A percentile compares a stretch with the other conserved stretches of the same genome.
Conservation (phyloP, 2,888 invertebrate species). For the Amaurobius ferox region DNA sequence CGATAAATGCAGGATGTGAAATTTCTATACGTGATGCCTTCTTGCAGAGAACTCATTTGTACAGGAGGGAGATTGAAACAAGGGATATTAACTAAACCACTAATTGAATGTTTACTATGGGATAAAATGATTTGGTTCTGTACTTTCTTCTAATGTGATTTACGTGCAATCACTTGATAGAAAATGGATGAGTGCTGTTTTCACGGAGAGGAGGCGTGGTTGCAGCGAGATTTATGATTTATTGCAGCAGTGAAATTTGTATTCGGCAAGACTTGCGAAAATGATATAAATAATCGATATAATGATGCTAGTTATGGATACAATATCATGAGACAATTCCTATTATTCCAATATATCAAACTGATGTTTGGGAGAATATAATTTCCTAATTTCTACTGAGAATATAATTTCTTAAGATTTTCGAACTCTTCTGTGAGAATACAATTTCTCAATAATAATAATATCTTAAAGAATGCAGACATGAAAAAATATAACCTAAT, state of each 20-base stretch:
- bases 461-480: too few species aligned
- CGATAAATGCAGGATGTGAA: constrained; percentile 66
- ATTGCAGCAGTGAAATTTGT: background rate
- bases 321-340: too few species aligned
- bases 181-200: background rate
- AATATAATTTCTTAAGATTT: too few species aligned
- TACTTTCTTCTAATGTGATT: background rate
- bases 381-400: too few species aligned
- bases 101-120: constrained; percentile 12
- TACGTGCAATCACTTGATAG: constrained; percentile 3
- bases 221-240: background rate
- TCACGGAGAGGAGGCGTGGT: background rate
- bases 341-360: too few species aligned
- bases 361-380: too few species aligned
- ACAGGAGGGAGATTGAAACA: background rate
- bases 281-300: too few species aligned
- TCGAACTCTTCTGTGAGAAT: too few species aligned
- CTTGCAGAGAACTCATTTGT: background rate
- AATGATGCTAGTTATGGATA: too few species aligned
- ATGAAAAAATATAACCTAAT: too few species aligned
- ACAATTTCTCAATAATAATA: too few species aligned
- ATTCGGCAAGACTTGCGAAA: too few species aligned
- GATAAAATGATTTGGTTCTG: background rate
- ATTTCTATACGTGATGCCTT: constrained; percentile 53
- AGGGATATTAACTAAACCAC: constrained; percentile 3